A percentile compares a stretch with the other conserved stretches of the same genome.
Conservation (phyloP, 2,888 invertebrate genomes). For the Leptothorax acervorum region DNA sequence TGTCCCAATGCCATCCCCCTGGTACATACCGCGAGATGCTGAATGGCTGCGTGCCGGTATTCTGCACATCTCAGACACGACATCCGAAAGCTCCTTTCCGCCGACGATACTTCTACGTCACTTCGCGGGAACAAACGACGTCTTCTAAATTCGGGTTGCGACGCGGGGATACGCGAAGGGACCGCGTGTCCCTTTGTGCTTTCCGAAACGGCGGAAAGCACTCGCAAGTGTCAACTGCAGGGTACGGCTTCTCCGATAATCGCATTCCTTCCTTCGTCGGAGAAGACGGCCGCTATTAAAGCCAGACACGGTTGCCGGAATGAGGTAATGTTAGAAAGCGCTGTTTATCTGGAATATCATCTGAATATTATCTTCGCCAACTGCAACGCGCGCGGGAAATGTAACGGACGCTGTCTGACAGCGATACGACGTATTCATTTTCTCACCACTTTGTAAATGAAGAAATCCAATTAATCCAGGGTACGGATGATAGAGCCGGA, state of each 20-base stretch:
- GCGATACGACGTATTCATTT: background rate
- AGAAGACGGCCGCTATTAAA: background rate
- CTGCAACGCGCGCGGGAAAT: background rate
- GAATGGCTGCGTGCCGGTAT: slow-evolving; percentile 47
- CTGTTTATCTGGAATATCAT: background rate
- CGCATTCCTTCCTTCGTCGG: background rate
- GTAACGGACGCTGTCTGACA: background rate
- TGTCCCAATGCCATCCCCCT: slow-evolving; percentile 22
- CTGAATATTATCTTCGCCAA: background rate
- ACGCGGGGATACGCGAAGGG: background rate
- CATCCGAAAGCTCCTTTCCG: slow-evolving; percentile 19
- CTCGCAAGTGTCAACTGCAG: slow-evolving; percentile 22
- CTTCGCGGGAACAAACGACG: slow-evolving; percentile 39
- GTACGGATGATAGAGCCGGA: background rate
- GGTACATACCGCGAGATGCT: slow-evolving; percentile 24
- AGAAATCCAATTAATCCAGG: slow-evolving; percentile 29
- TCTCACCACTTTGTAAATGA: background rate
- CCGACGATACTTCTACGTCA: slow-evolving; percentile 27
- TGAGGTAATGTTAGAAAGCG: background rate
- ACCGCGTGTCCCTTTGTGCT: background rate
- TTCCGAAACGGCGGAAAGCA: background rate
- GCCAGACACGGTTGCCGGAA: background rate
- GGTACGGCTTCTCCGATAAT: background rate
- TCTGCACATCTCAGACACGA: slow-evolving; percentile 32
- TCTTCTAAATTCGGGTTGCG: slow-evolving; percentile 27